Percentiles rank a stretch among this genome's conserved stretches.
phyloP scores from a whole-genome alignment of 2,888 invertebrate genomes.

The Gandaritis pyraliata region DNA sequence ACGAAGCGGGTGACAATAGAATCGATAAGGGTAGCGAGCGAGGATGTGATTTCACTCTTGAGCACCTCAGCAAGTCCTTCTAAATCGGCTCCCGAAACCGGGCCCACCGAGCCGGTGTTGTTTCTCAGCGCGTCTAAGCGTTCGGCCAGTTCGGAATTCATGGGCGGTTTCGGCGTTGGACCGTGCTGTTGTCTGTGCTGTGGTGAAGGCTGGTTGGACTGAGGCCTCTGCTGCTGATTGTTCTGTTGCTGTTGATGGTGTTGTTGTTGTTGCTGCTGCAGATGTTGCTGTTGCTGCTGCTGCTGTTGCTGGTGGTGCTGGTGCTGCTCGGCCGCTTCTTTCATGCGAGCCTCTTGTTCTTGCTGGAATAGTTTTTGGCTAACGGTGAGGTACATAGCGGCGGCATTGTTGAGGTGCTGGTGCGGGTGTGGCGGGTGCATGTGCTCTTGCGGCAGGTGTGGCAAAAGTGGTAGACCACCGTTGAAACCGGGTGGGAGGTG shows the following conservation, averaged over 20 bases:
- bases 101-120: conserved; percentile 87
- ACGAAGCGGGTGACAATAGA: conserved; percentile 93
- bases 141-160: conserved; percentile 90
- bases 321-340: conserved; percentile 86
- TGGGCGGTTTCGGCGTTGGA: conserved; percentile 75
- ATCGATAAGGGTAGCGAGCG: conserved; percentile 93
- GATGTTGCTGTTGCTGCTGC: conserved; percentile 81
- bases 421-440: conserved; percentile 83
- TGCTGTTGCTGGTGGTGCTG: conserved; percentile 69
- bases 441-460: conserved; percentile 84
- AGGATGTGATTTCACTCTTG: conserved; percentile 94
- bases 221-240: conserved; percentile 84
- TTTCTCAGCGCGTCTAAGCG: conserved; percentile 90
- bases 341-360: conserved; percentile 90
- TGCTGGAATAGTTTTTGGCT: conserved; percentile 89
- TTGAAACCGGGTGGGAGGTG: conserved; percentile 86
- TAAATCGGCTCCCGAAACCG: conserved; percentile 91
- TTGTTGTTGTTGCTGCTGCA: conserved; percentile 72
- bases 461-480: conserved; percentile 83
- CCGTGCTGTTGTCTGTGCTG: conserved; percentile 79
- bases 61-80: conserved; percentile 95
- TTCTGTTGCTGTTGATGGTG: conserved; percentile 70
- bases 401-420: conserved; percentile 86
- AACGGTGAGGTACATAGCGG: conserved; percentile 90
- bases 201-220: conserved; percentile 84